These are phyloP conservation scores for Asarcornis scutulata DNA, from an alignment of 2,113 vertebrate species.

Conservation along the genomic window DNA sequence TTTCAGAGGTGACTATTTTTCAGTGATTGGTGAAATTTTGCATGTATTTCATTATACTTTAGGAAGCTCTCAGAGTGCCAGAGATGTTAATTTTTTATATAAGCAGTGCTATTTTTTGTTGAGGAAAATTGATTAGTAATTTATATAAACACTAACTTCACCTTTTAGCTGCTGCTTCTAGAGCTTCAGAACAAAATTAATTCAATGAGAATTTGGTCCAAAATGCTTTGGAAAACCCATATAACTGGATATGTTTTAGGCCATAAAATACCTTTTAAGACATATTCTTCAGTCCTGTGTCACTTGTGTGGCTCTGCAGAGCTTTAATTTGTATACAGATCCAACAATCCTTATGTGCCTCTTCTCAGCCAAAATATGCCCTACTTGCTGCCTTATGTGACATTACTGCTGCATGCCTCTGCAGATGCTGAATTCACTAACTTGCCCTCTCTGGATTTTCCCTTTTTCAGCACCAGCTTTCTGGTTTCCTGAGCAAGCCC, in stretches of 20 bases:
- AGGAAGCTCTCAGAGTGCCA: not conserved
- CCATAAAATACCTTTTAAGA: not conserved
- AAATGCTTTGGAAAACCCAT: not conserved
- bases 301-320: not conserved
- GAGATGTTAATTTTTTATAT: not conserved
- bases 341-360: rapidly evolving
- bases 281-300: not conserved
- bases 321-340: not conserved
- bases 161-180: not conserved
- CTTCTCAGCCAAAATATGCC: not conserved
- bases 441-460: not conserved
- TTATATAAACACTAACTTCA: not conserved
- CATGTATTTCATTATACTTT: not conserved
- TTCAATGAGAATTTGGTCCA: not conserved
- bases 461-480: not conserved
- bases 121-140: not conserved
- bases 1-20: not conserved
- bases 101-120: not conserved
- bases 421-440: not conserved
- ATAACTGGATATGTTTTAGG: not conserved
- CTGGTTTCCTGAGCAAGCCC: not conserved
- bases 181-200: not conserved
- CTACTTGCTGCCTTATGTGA: not conserved
- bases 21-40: not conserved
- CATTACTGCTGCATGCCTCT: not conserved